Conservation (phyloP, 2,797 vertebrate species). For the Hyperoplus immaculatus region DNA sequence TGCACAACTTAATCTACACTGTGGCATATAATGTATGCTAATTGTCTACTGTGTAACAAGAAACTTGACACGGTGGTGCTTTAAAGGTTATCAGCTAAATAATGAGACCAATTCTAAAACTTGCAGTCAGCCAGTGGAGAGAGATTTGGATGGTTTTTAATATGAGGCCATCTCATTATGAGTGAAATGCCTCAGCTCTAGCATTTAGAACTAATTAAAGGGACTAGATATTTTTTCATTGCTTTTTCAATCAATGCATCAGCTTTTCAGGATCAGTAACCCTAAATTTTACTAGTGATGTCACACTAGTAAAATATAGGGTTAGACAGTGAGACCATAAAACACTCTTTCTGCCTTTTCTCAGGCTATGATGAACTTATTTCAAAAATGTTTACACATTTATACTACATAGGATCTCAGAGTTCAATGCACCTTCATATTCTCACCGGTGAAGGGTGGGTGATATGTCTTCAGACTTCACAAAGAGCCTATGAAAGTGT, state of each 20-base stretch:
- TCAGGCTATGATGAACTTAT: no score
- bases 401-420: no score
- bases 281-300: no score
- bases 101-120: slow-evolving; percentile 6
- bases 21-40: background rate
- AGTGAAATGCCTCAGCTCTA: slow-evolving; percentile 28
- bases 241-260: slow-evolving; percentile 18
- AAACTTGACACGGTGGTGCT: background rate
- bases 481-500: background rate
- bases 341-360: no score
- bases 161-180: slow-evolving; percentile 19
- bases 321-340: no score
- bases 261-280: slow-evolving; percentile 23
- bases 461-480: background rate
- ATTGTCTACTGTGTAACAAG: background rate
- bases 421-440: no score
- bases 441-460: no score
- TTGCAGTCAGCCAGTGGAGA: slow-evolving; percentile 10
- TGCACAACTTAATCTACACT: background rate
- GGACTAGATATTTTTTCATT: slow-evolving; percentile 4
- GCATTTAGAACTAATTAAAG: slow-evolving; percentile 5
- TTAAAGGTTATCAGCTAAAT: slow-evolving; percentile 21
- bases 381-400: no score
- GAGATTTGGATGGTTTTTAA: slow-evolving; percentile 6
- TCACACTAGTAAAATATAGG: no score